Percentiles rank a stretch among this genome's conserved stretches.
Evolutionary conservation across 2,113 vertebrate genomes (phyloP).

Genomic region (Nyctibius bracteatus): DNA sequence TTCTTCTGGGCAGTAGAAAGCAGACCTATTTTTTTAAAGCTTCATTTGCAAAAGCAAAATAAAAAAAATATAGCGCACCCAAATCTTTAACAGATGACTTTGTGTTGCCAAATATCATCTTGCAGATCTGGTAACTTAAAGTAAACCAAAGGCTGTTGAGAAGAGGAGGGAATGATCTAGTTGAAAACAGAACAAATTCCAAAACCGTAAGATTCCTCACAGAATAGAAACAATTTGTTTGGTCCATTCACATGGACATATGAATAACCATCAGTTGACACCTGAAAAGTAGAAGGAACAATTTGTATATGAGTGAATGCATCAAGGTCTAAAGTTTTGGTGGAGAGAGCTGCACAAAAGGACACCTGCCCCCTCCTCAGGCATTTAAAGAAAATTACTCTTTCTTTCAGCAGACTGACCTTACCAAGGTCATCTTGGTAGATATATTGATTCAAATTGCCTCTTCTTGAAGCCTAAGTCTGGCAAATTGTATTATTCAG

Average conservation of each 20-base stretch:
- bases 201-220: neutral
- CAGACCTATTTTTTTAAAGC: neutral
- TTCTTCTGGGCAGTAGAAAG: neutral
- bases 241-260: neutral
- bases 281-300: neutral
- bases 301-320: neutral
- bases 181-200: neutral
- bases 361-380: neutral
- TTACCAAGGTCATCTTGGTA: neutral
- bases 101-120: neutral
- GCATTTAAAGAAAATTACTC: neutral
- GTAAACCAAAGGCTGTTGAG: neutral
- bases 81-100: neutral
- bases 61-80: neutral
- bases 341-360: neutral
- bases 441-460: neutral
- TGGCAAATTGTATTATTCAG: neutral
- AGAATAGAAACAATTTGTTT: neutral
- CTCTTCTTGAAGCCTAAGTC: neutral
- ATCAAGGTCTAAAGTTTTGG: neutral
- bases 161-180: neutral
- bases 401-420: neutral
- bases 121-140: neutral
- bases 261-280: rapidly evolving
- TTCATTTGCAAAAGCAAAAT: neutral